A percentile compares a stretch with the other conserved stretches of the same genome.
phyloP scores from a whole-genome alignment of 2,888 invertebrate genomes.

The Myopa tessellatipennis region DNA sequence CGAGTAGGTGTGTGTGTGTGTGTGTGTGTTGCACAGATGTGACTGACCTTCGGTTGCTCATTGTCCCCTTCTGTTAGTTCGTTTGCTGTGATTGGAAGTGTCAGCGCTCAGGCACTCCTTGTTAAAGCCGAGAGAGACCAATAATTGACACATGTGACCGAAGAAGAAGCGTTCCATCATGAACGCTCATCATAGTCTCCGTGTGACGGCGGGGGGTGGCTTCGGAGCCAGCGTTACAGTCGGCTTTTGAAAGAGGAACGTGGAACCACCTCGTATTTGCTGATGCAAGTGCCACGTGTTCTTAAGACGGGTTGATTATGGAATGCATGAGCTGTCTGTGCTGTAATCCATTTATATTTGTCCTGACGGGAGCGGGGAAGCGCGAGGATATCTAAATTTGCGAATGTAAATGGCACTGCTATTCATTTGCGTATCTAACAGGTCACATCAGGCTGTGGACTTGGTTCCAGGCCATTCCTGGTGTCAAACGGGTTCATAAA shows the following conservation, averaged over 20 bases:
- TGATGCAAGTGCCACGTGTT: too few relatives aligned
- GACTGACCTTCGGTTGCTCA: neutral
- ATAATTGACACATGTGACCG: constrained; percentile 4
- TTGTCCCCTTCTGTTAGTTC: constrained; percentile 11
- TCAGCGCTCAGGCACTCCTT: constrained; percentile 39
- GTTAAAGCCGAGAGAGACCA: neutral
- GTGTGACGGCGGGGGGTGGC: neutral
- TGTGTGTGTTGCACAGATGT: constrained; percentile 30
- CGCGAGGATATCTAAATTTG: too few relatives aligned
- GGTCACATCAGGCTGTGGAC: too few relatives aligned
- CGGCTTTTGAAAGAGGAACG: neutral
- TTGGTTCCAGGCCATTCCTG: too few relatives aligned
- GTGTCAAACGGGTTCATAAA: too few relatives aligned
- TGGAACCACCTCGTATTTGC: neutral
- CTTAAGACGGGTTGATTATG: too few relatives aligned
- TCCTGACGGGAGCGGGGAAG: too few relatives aligned
- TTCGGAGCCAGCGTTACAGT: neutral
- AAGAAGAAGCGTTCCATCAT: neutral
- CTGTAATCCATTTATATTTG: too few relatives aligned
- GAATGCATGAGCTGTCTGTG: too few relatives aligned
- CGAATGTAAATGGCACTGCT: too few relatives aligned
- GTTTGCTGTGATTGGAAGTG: constrained; percentile 51
- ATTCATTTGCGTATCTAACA: too few relatives aligned
- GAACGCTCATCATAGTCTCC: neutral
- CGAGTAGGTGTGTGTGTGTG: constrained; percentile 11